Evolutionary conservation across 64 coral and sea anemone genomes (phyloP).

Genomic region (Stichodactyla helianthus): DNA sequence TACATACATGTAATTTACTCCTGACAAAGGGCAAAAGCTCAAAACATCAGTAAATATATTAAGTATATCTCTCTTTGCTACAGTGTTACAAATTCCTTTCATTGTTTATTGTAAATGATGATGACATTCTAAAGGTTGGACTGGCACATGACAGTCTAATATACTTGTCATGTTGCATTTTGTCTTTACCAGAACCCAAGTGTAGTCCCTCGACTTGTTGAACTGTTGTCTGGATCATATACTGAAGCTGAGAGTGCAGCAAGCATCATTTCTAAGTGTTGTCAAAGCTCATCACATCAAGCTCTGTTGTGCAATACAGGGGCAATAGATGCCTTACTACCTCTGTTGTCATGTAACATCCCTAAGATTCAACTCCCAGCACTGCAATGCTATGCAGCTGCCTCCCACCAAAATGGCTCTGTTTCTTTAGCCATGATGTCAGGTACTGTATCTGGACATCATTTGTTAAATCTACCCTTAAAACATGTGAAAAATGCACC

Average conservation of each 20-base stretch:
- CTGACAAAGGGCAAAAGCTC: no score
- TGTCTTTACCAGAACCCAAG: slow-evolving; percentile 53
- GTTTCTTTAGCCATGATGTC: slow-evolving; percentile 87
- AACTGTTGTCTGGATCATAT: slow-evolving; percentile 76
- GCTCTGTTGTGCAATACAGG: slow-evolving; percentile 83
- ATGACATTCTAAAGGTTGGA: no score
- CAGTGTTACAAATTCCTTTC: no score
- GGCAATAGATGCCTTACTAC: slow-evolving; percentile 81
- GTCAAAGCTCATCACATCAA: slow-evolving; percentile 88
- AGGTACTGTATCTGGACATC: slow-evolving; percentile 36
- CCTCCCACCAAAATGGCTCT: slow-evolving; percentile 88
- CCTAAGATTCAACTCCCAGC: slow-evolving; percentile 87
- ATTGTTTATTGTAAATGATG: no score
- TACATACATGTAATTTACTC: no score
- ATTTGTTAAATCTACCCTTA: no score
- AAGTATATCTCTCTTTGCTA: no score
- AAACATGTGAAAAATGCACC: no score
- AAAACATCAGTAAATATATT: no score
- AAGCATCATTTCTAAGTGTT: slow-evolving; percentile 86
- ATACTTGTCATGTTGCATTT: not conserved
- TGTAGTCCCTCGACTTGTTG: slow-evolving; percentile 67
- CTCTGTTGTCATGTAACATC: slow-evolving; percentile 70
- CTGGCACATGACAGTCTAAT: no score
- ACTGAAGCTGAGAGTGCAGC: slow-evolving; percentile 94
- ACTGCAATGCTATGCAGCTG: slow-evolving; percentile 83